phyloP scores from a whole-genome alignment of 2,797 vertebrate species.

The Micromesistius poutassou region DNA sequence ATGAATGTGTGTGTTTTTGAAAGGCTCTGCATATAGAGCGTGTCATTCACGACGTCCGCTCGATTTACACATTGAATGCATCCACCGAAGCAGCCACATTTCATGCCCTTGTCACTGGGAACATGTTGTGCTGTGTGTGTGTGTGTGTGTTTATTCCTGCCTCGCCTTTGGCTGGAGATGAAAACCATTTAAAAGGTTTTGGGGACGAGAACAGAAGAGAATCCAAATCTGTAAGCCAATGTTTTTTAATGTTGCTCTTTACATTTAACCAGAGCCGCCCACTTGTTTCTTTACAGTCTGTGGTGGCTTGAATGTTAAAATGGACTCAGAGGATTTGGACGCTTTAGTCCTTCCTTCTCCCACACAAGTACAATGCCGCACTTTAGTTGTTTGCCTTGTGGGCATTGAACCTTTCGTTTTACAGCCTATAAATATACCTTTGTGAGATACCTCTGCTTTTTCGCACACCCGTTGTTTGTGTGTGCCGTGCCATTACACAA shows the following conservation, averaged over 20 bases:
- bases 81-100: constrained; percentile 39
- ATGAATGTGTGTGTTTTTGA: constrained; percentile 46
- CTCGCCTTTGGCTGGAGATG: neutral
- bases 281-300: constrained; percentile 19
- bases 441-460: neutral
- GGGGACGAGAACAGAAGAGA: neutral
- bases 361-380: neutral
- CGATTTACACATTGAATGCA: constrained; percentile 43
- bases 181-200: neutral
- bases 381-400: neutral
- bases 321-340: constrained; percentile 7
- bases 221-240: neutral
- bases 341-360: neutral
- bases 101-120: constrained; percentile 38
- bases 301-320: constrained; percentile 11
- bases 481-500: too few relatives aligned
- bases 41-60: constrained; percentile 50
- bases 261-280: constrained; percentile 28
- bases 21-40: constrained; percentile 56
- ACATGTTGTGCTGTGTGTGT: neutral
- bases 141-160: constrained; percentile 5
- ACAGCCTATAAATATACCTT: neutral
- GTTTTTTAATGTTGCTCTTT: neutral
- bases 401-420: neutral
- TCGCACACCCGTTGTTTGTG: too few relatives aligned